A percentile compares a stretch with the other conserved stretches of the same genome.
These are phyloP conservation scores for Clepsis dumicolana DNA, from an alignment of 2,888 invertebrate genomes.

Conservation along the genomic window DNA sequence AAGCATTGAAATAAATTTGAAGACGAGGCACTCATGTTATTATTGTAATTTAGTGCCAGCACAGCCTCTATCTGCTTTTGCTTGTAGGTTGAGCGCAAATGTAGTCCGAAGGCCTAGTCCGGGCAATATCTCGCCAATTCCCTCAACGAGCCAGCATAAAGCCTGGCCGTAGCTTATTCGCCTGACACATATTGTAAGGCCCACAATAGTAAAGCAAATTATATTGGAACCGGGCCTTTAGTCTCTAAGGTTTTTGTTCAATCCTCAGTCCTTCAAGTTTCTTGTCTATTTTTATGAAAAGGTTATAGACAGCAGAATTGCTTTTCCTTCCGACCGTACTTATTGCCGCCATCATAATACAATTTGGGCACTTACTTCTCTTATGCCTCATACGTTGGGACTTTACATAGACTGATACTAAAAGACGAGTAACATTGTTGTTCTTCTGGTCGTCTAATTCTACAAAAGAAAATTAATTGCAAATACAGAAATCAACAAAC, in stretches of 20 bases:
- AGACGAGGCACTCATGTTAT: not conserved
- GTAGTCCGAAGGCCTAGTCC: conserved; percentile 10
- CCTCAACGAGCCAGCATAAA: conserved; percentile 30
- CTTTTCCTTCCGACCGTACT: conserved; percentile 19
- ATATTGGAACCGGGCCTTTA: conserved; percentile 35
- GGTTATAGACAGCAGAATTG: conserved; percentile 25
- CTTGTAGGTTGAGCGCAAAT: not conserved
- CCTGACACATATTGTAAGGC: conserved; percentile 43
- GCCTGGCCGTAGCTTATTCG: conserved; percentile 44
- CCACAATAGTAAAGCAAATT: conserved; percentile 46
- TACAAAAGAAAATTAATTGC: not conserved
- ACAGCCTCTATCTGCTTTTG: not conserved
- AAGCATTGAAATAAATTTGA: not conserved
- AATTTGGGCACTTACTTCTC: conserved; percentile 19
- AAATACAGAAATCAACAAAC: not conserved
- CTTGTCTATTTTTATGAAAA: conserved; percentile 24
- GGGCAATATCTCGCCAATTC: conserved; percentile 19
- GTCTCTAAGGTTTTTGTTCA: conserved; percentile 35
- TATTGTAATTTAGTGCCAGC: not conserved
- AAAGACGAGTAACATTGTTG: not conserved
- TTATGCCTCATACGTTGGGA: conserved; percentile 7
- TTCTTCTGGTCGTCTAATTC: not conserved
- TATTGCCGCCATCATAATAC: conserved; percentile 30
- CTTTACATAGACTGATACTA: not conserved
- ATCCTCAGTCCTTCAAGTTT: conserved; percentile 24